phyloP scores from a whole-genome alignment of 2,888 invertebrate genomes.

The Oscheius onirici region DNA sequence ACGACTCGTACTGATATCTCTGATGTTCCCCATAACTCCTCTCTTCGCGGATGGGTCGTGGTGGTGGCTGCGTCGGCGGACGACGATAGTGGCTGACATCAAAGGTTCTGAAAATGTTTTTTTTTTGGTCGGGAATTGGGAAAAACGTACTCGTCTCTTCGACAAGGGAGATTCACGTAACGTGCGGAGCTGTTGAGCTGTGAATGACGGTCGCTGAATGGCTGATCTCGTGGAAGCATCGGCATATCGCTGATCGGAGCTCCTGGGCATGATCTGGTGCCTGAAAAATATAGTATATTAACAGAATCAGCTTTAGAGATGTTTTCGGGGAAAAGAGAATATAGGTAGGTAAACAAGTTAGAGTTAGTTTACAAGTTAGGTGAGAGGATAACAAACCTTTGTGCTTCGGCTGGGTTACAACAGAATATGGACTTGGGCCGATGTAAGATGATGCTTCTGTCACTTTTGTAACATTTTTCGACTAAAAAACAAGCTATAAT shows the following conservation, averaged over 20 bases:
- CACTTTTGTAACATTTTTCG: constrained; percentile 1
- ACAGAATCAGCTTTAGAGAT: too few species aligned
- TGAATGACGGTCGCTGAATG: constrained; percentile 31
- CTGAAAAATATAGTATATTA: too few species aligned
- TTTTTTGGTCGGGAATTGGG: not conserved
- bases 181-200: constrained; percentile 24
- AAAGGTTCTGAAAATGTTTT: not conserved
- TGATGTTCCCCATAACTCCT: not conserved
- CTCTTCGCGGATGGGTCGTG: not conserved
- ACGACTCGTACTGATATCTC: constrained; percentile 18
- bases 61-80: not conserved
- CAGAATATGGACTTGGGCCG: constrained; percentile 48
- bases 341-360: too few species aligned
- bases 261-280: constrained; percentile 54
- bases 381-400: constrained; percentile 43
- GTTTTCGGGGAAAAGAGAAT: too few species aligned
- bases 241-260: constrained; percentile 41
- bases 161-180: constrained; percentile 33
- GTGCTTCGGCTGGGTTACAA: constrained; percentile 45
- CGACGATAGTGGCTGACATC: not conserved
- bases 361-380: too few species aligned
- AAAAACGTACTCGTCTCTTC: constrained; percentile 9
- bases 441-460: constrained; percentile 14
- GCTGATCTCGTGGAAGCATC: not conserved
- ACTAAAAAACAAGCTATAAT: not conserved